phyloP scores from a whole-genome alignment of 2,797 vertebrate species.

The Propithecus perrieri region DNA sequence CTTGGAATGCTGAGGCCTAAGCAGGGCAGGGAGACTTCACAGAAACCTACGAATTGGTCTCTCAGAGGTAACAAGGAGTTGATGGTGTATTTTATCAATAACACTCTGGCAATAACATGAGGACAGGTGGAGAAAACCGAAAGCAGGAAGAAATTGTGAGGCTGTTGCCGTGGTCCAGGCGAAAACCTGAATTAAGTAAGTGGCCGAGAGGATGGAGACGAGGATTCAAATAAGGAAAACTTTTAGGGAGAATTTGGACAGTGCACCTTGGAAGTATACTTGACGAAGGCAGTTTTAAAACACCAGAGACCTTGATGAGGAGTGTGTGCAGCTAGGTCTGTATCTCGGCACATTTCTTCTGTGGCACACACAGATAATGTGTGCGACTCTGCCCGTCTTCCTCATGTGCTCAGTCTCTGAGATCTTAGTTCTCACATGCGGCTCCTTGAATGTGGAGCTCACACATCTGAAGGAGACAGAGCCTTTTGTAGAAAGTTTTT shows the following conservation, averaged over 20 bases:
- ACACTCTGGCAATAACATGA: background rate
- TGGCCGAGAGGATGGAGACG: background rate
- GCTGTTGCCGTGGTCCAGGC: background rate
- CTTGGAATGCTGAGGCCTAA: background rate
- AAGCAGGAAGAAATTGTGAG: background rate
- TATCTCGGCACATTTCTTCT: background rate
- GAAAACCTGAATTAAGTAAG: background rate
- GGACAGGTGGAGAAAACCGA: background rate
- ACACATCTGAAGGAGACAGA: background rate
- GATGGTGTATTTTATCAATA: background rate
- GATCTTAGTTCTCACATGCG: background rate
- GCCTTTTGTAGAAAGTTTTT: background rate
- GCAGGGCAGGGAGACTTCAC: background rate
- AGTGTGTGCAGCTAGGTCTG: accelerated
- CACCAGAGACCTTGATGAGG: background rate
- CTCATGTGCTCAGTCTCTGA: background rate
- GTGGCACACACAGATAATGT: background rate
- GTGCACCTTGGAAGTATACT: background rate
- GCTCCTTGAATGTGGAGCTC: background rate
- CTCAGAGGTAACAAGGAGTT: background rate
- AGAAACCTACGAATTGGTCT: background rate
- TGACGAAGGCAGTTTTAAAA: background rate
- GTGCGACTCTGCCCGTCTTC: background rate
- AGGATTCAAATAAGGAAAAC: background rate
- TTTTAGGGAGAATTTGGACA: background rate